A percentile compares a stretch with the other conserved stretches of the same genome.
These are phyloP conservation scores for Cryptocephalus primarius DNA, from an alignment of 2,888 invertebrate species.

Conservation along the genomic window DNA sequence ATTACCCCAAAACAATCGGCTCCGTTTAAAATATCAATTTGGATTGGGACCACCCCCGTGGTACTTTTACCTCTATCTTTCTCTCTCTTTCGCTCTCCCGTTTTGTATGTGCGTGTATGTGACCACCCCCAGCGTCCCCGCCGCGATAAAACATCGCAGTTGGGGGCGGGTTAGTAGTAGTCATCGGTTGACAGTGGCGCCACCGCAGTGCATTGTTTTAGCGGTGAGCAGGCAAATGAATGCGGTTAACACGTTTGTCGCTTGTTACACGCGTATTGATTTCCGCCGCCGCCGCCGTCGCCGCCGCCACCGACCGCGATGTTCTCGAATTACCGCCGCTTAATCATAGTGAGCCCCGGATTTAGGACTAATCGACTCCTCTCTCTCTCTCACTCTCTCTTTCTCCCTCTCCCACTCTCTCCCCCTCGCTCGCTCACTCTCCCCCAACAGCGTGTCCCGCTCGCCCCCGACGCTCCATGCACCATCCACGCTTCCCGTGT, in stretches of 20 bases:
- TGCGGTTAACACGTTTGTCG: constrained; percentile 40
- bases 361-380: constrained; percentile 11
- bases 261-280: background rate
- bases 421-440: no score
- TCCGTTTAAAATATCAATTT: background rate
- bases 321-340: constrained; percentile 34
- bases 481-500: no score
- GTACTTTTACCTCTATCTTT: no score
- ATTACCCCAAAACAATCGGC: background rate
- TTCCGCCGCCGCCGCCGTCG: background rate
- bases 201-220: constrained; percentile 38
- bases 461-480: no score
- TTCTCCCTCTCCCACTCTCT: no score
- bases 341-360: constrained; percentile 34
- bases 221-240: constrained; percentile 40
- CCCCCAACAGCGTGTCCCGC: no score
- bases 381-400: no score
- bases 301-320: constrained; percentile 16
- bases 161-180: background rate
- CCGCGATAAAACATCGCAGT: background rate
- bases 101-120: no score
- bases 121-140: no score
- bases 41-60: background rate
- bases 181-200: constrained; percentile 8
- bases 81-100: no score